Conservation (phyloP, 2,113 vertebrate genomes). For the Pavo muticus region DNA sequence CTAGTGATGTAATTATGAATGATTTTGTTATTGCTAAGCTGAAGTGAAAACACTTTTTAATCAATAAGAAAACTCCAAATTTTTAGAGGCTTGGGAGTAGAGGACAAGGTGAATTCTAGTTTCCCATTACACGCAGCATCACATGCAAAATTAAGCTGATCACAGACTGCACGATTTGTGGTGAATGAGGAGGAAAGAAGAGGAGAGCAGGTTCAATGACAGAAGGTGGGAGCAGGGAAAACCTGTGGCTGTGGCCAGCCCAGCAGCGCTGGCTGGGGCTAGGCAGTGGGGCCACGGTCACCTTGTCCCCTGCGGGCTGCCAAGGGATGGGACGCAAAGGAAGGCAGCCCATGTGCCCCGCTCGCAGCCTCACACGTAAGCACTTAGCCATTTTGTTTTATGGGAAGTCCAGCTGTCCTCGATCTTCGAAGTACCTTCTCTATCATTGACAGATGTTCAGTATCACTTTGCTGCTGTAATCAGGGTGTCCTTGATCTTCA, state of each 20-base stretch:
- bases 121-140: slow-evolving; percentile 13
- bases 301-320: background rate
- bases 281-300: background rate
- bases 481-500: slow-evolving; percentile 69
- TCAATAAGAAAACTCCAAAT: slow-evolving; percentile 30
- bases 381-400: background rate
- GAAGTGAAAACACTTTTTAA: slow-evolving; percentile 49
- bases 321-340: too few relatives aligned
- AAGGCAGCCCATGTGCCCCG: background rate
- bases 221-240: background rate
- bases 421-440: slow-evolving; percentile 62
- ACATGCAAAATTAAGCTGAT: slow-evolving; percentile 4
- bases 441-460: slow-evolving; percentile 69
- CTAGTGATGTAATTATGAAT: slow-evolving; percentile 41
- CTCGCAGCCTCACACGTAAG: background rate
- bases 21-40: slow-evolving; percentile 52
- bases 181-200: background rate
- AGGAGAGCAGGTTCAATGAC: background rate
- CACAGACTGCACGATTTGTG: background rate
- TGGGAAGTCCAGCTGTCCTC: slow-evolving; percentile 66
- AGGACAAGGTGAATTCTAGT: slow-evolving; percentile 35
- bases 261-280: too few relatives aligned
- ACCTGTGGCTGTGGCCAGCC: fast-evolving
- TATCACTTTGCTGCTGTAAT: slow-evolving; percentile 49
- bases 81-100: slow-evolving; percentile 9